Evolutionary conservation across 2,113 vertebrate genomes (phyloP).

Genomic region (Lonchura striata): DNA sequence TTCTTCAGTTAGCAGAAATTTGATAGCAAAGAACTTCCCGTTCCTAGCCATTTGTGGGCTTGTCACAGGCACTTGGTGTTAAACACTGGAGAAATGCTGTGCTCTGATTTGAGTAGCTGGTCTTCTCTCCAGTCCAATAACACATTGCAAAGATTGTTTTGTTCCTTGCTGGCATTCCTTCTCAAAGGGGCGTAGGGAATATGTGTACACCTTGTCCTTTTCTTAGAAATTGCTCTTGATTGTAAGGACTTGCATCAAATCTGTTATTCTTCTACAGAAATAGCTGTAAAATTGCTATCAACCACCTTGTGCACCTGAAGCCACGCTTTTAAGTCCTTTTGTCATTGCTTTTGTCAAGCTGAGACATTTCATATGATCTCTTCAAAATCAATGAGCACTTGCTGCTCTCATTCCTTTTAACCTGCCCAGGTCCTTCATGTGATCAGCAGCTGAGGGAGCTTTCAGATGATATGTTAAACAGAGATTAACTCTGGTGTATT

Average conservation of each 20-base stretch:
- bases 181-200: rapidly evolving
- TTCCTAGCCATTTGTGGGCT: neutral
- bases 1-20: neutral
- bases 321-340: neutral
- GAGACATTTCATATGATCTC: neutral
- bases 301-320: neutral
- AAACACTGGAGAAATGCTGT: neutral
- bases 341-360: neutral
- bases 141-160: neutral
- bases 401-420: neutral
- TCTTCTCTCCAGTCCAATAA: neutral
- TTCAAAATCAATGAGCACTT: neutral
- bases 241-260: neutral
- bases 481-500: neutral
- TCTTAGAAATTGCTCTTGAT: neutral
- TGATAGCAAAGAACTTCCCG: neutral
- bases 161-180: neutral
- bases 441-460: neutral
- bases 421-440: neutral
- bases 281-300: neutral
- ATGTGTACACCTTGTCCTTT: neutral
- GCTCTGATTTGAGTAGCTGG: neutral
- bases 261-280: neutral
- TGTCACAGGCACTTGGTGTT: neutral
- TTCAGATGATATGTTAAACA: neutral